These are phyloP conservation scores for Eupeodes latifasciatus DNA, from an alignment of 2,888 invertebrate genomes.

Conservation along the genomic window DNA sequence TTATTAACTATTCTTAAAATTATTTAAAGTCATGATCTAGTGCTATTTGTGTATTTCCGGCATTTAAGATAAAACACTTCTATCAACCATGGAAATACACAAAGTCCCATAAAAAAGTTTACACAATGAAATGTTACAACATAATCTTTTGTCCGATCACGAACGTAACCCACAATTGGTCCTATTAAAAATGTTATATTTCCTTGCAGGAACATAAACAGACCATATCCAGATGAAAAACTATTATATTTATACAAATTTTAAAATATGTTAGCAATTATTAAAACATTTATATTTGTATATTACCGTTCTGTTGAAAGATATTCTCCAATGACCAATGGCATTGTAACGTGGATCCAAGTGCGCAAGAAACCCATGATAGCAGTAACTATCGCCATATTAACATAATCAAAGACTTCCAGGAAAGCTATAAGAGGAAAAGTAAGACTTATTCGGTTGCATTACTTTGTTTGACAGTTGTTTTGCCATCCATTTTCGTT, in stretches of 20 bases:
- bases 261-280: not conserved
- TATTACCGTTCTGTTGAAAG: slow-evolving; percentile 86
- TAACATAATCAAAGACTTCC: slow-evolving; percentile 84
- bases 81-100: slow-evolving; percentile 88
- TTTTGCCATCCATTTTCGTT: too few relatives aligned
- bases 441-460: not conserved
- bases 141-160: slow-evolving; percentile 87
- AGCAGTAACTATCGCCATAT: slow-evolving; percentile 86
- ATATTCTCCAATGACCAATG: slow-evolving; percentile 89
- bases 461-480: too few relatives aligned
- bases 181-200: slow-evolving; percentile 88
- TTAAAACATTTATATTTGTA: too few relatives aligned
- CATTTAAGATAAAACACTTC: slow-evolving; percentile 84
- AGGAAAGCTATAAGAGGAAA: slow-evolving; percentile 84
- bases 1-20: not conserved
- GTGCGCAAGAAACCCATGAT: slow-evolving; percentile 89
- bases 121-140: slow-evolving; percentile 88
- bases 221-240: slow-evolving; percentile 89
- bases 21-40: not conserved
- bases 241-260: slow-evolving; percentile 79
- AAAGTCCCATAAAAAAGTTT: slow-evolving; percentile 87
- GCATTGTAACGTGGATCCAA: slow-evolving; percentile 89
- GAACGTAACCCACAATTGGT: slow-evolving; percentile 88
- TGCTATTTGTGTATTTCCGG: slow-evolving; percentile 70
- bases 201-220: slow-evolving; percentile 90